phyloP scores from a whole-genome alignment of 2,113 vertebrate genomes.

The Acinonyx jubatus region DNA sequence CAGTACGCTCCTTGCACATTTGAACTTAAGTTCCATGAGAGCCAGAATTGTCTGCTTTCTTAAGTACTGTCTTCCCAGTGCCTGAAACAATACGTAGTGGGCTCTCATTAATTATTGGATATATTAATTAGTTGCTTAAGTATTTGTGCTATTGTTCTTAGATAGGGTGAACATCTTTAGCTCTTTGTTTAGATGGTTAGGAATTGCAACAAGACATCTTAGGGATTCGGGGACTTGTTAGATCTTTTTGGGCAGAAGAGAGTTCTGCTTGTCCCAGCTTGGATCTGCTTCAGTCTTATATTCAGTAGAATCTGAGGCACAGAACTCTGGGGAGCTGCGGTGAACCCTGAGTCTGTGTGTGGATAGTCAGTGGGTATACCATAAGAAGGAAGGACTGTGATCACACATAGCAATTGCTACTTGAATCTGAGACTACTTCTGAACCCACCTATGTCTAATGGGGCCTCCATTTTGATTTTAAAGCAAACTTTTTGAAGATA shows the following conservation, averaged over 20 bases:
- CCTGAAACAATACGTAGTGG: neutral
- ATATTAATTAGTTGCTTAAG: neutral
- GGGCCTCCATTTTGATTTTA: neutral
- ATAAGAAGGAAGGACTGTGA: neutral
- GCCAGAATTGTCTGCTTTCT: neutral
- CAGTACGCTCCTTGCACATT: neutral
- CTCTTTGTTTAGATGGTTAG: neutral
- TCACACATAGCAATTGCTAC: neutral
- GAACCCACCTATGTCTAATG: neutral
- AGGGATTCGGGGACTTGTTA: neutral
- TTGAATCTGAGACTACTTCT: neutral
- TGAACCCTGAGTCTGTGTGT: neutral
- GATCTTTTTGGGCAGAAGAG: neutral
- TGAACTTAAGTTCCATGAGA: neutral
- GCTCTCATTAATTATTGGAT: neutral
- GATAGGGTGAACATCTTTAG: neutral
- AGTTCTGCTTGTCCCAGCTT: neutral
- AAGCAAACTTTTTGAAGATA: neutral
- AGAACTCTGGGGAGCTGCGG: neutral
- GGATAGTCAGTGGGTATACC: neutral
- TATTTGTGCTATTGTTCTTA: neutral
- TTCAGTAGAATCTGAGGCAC: neutral
- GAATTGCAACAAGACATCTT: neutral
- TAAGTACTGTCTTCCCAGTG: neutral
- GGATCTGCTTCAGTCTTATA: neutral